These are phyloP conservation scores for Psilanteris sp. DNA, from an alignment of 1,140 invertebrate genomes.

Conservation along the genomic window DNA sequence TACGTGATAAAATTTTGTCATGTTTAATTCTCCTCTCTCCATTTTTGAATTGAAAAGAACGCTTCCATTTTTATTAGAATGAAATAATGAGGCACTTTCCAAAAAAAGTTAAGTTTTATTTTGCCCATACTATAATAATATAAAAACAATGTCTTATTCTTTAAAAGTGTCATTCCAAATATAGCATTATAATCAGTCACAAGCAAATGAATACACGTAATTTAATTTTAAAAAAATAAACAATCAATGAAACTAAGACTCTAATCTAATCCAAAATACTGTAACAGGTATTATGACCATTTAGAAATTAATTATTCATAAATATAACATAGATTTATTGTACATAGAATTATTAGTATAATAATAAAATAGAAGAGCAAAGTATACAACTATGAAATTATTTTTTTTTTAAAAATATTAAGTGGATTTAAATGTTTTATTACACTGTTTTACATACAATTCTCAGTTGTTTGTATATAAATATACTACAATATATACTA, in stretches of 20 bases:
- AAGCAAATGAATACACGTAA: constrained; percentile 20
- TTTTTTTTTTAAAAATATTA: too few relatives aligned
- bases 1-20: constrained; percentile 7
- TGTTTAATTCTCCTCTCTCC: too few relatives aligned
- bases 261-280: constrained; percentile 80
- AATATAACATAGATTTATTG: constrained; percentile 71
- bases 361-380: too few relatives aligned
- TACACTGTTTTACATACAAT: too few relatives aligned
- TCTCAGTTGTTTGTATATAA: too few relatives aligned
- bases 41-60: constrained; percentile 70
- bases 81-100: constrained; percentile 46
- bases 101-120: constrained; percentile 8
- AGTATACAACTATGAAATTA: too few relatives aligned
- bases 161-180: constrained; percentile 13
- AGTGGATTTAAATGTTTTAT: too few relatives aligned
- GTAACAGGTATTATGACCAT: constrained; percentile 78
- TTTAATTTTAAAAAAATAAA: constrained; percentile 25
- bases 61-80: constrained; percentile 70
- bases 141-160: constrained; percentile 5
- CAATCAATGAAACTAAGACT: constrained; percentile 60
- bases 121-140: too few relatives aligned
- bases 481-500: too few relatives aligned
- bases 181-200: constrained; percentile 6
- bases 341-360: too few relatives aligned
- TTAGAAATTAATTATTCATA: constrained; percentile 74